Conservation (phyloP, 2,888 invertebrate species). For the Anarsia innoxiella region DNA sequence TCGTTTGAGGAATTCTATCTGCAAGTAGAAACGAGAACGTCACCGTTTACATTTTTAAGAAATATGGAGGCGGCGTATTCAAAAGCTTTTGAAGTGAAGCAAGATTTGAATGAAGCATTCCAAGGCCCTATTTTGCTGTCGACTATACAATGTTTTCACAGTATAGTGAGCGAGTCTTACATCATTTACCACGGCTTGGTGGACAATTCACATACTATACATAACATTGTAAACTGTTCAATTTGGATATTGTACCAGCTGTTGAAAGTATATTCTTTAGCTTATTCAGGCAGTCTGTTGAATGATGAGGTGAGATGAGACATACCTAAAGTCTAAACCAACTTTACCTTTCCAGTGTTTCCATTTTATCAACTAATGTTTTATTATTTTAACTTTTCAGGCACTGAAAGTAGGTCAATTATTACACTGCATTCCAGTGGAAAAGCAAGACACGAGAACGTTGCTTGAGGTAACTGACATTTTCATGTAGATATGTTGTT, state of each 20-base stretch:
- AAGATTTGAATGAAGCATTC: constrained; percentile 41
- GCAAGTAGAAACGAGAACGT: constrained; percentile 25
- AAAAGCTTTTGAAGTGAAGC: constrained; percentile 38
- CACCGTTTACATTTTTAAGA: constrained; percentile 27
- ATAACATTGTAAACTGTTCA: constrained; percentile 44
- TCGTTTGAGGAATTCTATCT: not conserved
- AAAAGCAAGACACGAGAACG: constrained; percentile 39
- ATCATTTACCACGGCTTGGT: constrained; percentile 50
- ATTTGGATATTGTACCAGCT: constrained; percentile 54
- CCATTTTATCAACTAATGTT: no score
- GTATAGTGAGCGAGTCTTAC: constrained; percentile 50
- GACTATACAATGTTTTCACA: constrained; percentile 50
- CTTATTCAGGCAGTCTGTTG: constrained; percentile 39
- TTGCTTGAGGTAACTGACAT: not conserved
- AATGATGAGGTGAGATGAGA: constrained; percentile 37
- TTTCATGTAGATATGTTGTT: no score
- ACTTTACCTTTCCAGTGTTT: no score
- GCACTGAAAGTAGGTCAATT: constrained; percentile 38
- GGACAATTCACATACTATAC: constrained; percentile 27
- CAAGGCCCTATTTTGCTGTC: constrained; percentile 45
- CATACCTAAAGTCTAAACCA: not conserved
- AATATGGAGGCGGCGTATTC: constrained; percentile 41
- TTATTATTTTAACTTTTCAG: constrained; percentile 34
- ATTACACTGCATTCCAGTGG: constrained; percentile 43
- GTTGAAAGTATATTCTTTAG: constrained; percentile 43